phyloP scores from a whole-genome alignment of 2,888 invertebrate genomes.

The Eledone cirrhosa region DNA sequence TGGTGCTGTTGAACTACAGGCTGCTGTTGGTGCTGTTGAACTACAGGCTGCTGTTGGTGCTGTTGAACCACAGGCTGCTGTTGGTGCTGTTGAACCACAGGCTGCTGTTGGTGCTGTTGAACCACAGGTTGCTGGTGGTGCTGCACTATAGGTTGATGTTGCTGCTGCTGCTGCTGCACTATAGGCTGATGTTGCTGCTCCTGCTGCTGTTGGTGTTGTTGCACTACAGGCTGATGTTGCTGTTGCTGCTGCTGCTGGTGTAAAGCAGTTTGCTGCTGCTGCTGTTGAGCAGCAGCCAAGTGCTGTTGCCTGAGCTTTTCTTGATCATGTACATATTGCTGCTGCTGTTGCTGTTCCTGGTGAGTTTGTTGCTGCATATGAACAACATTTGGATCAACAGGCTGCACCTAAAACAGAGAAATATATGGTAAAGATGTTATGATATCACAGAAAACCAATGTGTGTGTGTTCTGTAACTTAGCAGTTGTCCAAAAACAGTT shows the following conservation, averaged over 20 bases:
- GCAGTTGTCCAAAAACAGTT: too few species aligned
- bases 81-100: conserved; percentile 22
- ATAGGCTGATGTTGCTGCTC: background rate
- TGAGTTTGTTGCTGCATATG: conserved; percentile 26
- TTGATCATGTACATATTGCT: background rate
- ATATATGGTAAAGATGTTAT: too few species aligned
- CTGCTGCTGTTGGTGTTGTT: background rate
- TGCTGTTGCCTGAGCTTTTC: conserved; percentile 8
- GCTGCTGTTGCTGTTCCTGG: background rate
- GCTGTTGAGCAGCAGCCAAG: background rate
- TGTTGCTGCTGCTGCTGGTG: background rate
- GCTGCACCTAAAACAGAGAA: background rate
- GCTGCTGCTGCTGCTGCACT: conserved; percentile 20
- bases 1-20: background rate
- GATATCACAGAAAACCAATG: too few species aligned
- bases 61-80: background rate
- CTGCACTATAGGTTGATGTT: background rate
- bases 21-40: background rate
- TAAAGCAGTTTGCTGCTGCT: conserved; percentile 24
- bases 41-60: background rate
- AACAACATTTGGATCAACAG: conserved; percentile 25
- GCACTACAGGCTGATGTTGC: background rate
- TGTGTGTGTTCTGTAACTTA: too few species aligned
- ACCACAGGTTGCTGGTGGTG: background rate
- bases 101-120: conserved; percentile 7